Percentiles rank a stretch among this genome's conserved stretches.
These are phyloP conservation scores for Furcifer pardalis DNA, from an alignment of 2,797 vertebrate genomes.

Conservation along the genomic window DNA sequence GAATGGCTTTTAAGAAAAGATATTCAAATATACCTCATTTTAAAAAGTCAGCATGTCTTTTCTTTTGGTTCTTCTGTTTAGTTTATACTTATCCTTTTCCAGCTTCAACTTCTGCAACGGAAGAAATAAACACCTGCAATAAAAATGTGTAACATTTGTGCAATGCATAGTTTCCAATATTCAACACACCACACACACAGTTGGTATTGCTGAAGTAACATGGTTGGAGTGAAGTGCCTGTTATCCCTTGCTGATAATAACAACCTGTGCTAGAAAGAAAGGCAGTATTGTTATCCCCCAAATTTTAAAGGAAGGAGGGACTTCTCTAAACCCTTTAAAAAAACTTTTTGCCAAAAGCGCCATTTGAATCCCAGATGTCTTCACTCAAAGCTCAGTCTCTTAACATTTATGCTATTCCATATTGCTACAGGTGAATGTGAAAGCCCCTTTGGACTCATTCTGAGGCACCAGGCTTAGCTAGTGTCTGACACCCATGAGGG, in stretches of 20 bases:
- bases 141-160: neutral
- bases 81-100: neutral
- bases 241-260: too few species aligned
- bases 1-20: too few species aligned
- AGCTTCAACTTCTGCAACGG: neutral
- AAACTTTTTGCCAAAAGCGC: too few species aligned
- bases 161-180: neutral
- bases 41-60: neutral
- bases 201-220: neutral
- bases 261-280: too few species aligned
- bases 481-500: neutral
- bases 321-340: too few species aligned
- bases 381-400: neutral
- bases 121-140: neutral
- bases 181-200: too few species aligned
- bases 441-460: too few species aligned
- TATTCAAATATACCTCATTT: too few species aligned
- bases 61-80: neutral
- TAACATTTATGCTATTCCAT: neutral
- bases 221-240: too few species aligned
- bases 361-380: neutral
- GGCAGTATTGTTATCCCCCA: too few species aligned
- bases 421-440: too few species aligned
- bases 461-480: neutral
- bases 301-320: too few species aligned